These are phyloP conservation scores for Zygothrica quintamaculata DNA, from an alignment of 2,888 invertebrate genomes.

Conservation along the genomic window DNA sequence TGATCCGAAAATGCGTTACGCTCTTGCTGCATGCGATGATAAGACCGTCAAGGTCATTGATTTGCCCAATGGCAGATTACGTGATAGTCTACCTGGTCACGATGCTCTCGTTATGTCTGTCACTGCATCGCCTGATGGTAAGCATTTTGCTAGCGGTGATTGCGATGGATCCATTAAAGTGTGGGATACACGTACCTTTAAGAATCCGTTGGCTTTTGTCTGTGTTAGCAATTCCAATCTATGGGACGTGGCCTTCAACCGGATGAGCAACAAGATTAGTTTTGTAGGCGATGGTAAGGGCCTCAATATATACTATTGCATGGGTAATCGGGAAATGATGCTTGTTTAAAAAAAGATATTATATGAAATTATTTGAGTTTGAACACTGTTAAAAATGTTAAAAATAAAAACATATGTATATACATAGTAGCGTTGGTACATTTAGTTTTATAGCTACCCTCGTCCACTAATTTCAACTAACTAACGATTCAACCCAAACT, in stretches of 20 bases:
- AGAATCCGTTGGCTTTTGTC: slow-evolving; percentile 11
- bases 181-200: slow-evolving; percentile 44
- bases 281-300: slow-evolving; percentile 49
- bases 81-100: slow-evolving; percentile 14
- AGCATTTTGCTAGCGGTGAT: slow-evolving; percentile 33
- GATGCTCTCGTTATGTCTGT: slow-evolving; percentile 35
- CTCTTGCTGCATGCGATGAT: slow-evolving; percentile 48
- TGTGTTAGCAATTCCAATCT: slow-evolving; percentile 26
- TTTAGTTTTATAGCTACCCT: slow-evolving; percentile 8
- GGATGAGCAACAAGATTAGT: slow-evolving; percentile 33
- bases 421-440: too few relatives aligned
- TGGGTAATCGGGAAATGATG: slow-evolving; percentile 37
- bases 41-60: slow-evolving; percentile 43
- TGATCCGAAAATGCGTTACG: slow-evolving; percentile 1
- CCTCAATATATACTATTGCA: slow-evolving; percentile 33
- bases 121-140: slow-evolving; percentile 25
- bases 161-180: slow-evolving; percentile 40
- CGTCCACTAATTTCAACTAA: slow-evolving; percentile 1
- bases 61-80: slow-evolving; percentile 25
- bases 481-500: background rate
- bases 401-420: too few relatives aligned
- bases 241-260: slow-evolving; percentile 46
- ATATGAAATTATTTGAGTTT: slow-evolving; percentile 18
- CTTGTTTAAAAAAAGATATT: slow-evolving; percentile 9
- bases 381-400: background rate